Conservation (phyloP, 2,113 vertebrate genomes). For the Phrynocephalus versicolor region DNA sequence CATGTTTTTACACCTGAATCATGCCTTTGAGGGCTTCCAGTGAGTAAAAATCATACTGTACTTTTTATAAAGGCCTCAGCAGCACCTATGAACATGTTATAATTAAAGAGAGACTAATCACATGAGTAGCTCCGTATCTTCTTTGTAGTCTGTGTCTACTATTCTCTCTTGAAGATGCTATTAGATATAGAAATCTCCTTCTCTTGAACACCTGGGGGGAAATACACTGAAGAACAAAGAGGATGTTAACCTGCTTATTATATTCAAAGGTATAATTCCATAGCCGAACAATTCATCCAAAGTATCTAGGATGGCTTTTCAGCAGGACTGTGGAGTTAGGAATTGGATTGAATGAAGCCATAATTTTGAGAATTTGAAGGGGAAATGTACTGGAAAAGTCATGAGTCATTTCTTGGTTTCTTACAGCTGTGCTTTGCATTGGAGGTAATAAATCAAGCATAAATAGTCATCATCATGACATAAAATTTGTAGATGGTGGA, state of each 20-base stretch:
- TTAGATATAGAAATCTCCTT: constrained; percentile 24
- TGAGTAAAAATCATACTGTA: background rate
- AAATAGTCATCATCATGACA: constrained; percentile 70
- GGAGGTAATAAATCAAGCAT: constrained; percentile 50
- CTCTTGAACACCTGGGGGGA: constrained; percentile 33
- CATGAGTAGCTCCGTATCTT: background rate
- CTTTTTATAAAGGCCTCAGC: constrained; percentile 12
- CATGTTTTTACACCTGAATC: background rate
- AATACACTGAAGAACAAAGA: constrained; percentile 55
- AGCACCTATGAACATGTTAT: constrained; percentile 39
- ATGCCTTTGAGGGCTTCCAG: background rate
- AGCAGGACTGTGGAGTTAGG: constrained; percentile 46
- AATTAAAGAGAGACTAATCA: constrained; percentile 46
- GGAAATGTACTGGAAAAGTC: constrained; percentile 47
- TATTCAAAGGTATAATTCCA: constrained; percentile 65
- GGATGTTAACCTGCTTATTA: constrained; percentile 54
- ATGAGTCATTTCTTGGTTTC: constrained; percentile 52
- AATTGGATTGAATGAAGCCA: constrained; percentile 47
- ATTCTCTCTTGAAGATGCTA: constrained; percentile 37
- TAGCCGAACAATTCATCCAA: constrained; percentile 52
- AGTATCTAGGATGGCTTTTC: constrained; percentile 16
- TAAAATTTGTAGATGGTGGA: constrained; percentile 48
- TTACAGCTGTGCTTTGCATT: constrained; percentile 58
- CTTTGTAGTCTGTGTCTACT: constrained; percentile 36
- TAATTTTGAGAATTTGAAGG: constrained; percentile 58